Conservation (phyloP, 2,113 vertebrate genomes). For the Cervus canadensis region DNA sequence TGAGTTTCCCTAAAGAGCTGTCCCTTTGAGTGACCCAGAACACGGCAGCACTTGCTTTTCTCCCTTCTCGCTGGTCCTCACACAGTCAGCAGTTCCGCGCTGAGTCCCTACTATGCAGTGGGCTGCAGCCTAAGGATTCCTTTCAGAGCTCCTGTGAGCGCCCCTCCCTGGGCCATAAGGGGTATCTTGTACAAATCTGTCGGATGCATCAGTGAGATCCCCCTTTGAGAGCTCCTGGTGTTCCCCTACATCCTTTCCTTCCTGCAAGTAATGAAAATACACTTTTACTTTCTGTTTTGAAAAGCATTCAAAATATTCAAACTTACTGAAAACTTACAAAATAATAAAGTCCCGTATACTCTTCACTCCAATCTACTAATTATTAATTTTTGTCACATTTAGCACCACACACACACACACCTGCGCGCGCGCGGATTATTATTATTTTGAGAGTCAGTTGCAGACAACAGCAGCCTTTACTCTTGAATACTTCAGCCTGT, state of each 20-base stretch:
- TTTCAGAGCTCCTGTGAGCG: background rate
- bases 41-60: background rate
- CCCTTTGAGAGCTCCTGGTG: background rate
- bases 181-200: too few species aligned
- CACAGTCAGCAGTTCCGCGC: rapidly evolving
- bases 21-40: background rate
- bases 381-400: background rate
- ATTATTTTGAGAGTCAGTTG: background rate
- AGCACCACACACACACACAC: background rate
- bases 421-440: rapidly evolving
- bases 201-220: background rate
- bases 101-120: background rate
- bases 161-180: background rate
- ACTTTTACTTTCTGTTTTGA: background rate
- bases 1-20: background rate
- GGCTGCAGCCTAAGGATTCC: background rate
- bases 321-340: background rate
- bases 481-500: background rate
- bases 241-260: background rate
- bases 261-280: background rate
- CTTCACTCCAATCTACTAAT: background rate
- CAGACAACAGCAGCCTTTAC: background rate
- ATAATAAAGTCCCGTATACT: background rate
- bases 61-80: background rate
- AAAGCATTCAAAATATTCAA: background rate